These are phyloP conservation scores for Liolophura sinensis DNA, from an alignment of 1,140 invertebrate genomes.

Conservation along the genomic window DNA sequence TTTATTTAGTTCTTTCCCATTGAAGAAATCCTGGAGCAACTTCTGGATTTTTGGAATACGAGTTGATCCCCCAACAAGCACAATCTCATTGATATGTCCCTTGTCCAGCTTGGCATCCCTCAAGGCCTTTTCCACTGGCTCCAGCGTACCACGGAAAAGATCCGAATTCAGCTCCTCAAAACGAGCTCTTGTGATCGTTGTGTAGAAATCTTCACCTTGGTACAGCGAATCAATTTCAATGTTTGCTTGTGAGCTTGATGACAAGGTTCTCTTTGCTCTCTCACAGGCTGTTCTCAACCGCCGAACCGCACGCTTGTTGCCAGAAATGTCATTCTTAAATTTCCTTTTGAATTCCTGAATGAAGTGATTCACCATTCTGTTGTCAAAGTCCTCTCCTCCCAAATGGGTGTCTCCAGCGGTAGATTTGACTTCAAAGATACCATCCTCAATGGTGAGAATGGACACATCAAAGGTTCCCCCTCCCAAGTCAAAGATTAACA, in stretches of 20 bases:
- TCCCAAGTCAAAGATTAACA: constrained; percentile 83
- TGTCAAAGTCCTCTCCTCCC: constrained; percentile 27
- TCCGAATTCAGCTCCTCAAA: constrained; percentile 49
- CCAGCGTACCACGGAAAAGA: constrained; percentile 51
- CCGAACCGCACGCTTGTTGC: constrained; percentile 35
- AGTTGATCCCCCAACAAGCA: constrained; percentile 66
- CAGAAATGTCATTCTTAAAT: constrained; percentile 29
- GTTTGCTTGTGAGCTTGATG: constrained; percentile 43
- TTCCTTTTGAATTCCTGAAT: constrained; percentile 40
- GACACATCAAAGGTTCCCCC: constrained; percentile 52
- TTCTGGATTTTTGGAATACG: constrained; percentile 68
- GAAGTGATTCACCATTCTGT: constrained; percentile 38
- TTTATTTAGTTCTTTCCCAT: constrained; percentile 44
- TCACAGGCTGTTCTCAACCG: constrained; percentile 58
- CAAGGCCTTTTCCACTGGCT: constrained; percentile 52
- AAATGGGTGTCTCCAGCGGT: constrained; percentile 64
- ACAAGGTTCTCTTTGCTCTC: constrained; percentile 40
- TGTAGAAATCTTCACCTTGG: constrained; percentile 20
- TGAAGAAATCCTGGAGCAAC: constrained; percentile 58
- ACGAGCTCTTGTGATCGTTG: constrained; percentile 13
- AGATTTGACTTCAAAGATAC: constrained; percentile 69
- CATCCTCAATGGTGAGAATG: constrained; percentile 21
- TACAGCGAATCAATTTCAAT: constrained; percentile 31
- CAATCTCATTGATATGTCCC: constrained; percentile 63
- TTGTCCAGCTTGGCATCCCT: constrained; percentile 53